Percentiles rank a stretch among this genome's conserved stretches.
These are phyloP conservation scores for Thysanoteuthis rhombus DNA, from an alignment of 2,888 invertebrate species.

Conservation along the genomic window DNA sequence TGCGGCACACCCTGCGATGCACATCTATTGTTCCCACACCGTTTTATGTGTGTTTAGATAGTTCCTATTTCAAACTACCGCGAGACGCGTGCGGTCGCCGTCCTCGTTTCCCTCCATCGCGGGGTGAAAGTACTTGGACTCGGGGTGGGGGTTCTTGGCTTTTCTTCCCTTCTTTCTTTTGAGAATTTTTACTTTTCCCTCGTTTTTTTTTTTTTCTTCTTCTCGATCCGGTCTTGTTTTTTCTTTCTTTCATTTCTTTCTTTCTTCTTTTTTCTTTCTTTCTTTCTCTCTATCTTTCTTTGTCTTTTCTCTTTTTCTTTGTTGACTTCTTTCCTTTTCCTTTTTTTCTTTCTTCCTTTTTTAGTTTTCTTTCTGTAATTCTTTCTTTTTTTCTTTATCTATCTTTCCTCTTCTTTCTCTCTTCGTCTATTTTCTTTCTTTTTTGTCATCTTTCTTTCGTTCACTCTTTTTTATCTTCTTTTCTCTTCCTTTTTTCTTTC, in stretches of 20 bases:
- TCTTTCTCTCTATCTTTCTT: background rate
- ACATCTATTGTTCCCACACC: background rate
- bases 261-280: background rate
- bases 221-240: background rate
- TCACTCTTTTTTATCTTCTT: background rate
- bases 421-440: background rate
- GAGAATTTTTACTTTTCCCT: too few species aligned
- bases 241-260: background rate
- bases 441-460: background rate
- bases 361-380: too few species aligned
- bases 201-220: background rate
- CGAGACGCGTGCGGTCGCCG: background rate
- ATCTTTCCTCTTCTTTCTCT: background rate
- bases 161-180: background rate
- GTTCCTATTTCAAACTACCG: conserved; percentile 12
- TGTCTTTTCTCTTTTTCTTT: background rate
- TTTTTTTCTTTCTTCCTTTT: too few species aligned
- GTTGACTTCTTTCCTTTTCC: background rate
- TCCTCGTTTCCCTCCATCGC: background rate
- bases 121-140: background rate
- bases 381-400: background rate
- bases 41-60: conserved; percentile 12
- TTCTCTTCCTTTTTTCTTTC: background rate
- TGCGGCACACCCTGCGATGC: background rate
- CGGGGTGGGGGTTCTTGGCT: background rate